These are phyloP conservation scores for Laticauda laticaudata DNA, from an alignment of 2,113 vertebrate species.

Conservation along the genomic window DNA sequence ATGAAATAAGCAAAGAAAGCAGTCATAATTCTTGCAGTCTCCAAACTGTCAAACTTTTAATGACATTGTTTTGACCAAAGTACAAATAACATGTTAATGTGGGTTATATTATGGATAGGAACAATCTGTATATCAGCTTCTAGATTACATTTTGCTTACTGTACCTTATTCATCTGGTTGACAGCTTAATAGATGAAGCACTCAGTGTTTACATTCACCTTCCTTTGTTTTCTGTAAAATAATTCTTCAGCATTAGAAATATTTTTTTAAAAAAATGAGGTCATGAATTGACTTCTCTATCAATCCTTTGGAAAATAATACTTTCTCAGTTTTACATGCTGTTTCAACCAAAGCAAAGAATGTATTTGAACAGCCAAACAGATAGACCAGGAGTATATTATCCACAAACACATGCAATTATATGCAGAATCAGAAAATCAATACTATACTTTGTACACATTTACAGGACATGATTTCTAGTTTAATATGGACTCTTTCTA, in stretches of 20 bases:
- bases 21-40: not conserved
- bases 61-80: not conserved
- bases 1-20: not conserved
- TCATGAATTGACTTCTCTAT: not conserved
- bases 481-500: not conserved
- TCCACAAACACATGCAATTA: not conserved
- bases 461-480: not conserved
- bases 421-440: not conserved
- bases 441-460: not conserved
- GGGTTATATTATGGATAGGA: not conserved
- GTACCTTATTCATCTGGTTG: conserved; percentile 13
- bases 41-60: not conserved
- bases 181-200: conserved; percentile 17
- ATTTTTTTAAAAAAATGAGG: conserved; percentile 2
- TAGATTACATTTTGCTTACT: conserved; percentile 1
- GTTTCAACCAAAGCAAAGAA: not conserved
- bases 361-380: not conserved
- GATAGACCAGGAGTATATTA: not conserved
- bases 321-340: not conserved
- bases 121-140: not conserved
- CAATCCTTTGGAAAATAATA: conserved; percentile 7
- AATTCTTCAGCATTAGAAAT: not conserved
- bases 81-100: not conserved
- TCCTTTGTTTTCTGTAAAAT: not conserved
- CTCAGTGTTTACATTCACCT: conserved; percentile 10